phyloP scores from a whole-genome alignment of 2,888 invertebrate genomes.

The Metallyticus violacea region DNA sequence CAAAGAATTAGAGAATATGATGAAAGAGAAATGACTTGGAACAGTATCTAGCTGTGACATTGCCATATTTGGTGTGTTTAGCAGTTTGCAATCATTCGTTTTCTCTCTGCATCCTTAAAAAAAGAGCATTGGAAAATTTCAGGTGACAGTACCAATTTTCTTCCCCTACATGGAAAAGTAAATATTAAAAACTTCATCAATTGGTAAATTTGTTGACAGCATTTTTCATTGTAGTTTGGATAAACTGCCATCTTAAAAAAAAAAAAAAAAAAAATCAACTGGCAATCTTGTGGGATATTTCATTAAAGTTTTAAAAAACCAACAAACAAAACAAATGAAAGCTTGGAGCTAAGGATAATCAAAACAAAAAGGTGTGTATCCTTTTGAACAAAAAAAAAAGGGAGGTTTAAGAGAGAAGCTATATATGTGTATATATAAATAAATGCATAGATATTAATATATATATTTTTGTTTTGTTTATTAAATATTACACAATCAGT shows the following conservation, averaged over 20 bases:
- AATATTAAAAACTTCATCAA: neutral
- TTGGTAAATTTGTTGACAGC: neutral
- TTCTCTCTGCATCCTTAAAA: neutral
- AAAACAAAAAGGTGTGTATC: neutral
- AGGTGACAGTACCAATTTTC: no score
- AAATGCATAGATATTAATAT: neutral
- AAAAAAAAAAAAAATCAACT: neutral
- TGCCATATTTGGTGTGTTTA: neutral
- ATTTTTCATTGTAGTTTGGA: neutral
- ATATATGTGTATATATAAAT: neutral
- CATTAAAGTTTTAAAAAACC: neutral
- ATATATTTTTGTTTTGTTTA: neutral
- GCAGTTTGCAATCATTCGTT: neutral
- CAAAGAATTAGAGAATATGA: neutral
- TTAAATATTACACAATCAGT: neutral
- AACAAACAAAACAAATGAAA: neutral
- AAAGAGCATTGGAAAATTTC: neutral
- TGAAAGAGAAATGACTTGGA: neutral
- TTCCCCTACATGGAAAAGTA: no score
- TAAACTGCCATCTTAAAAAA: neutral
- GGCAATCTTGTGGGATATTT: no score
- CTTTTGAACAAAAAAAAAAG: neutral
- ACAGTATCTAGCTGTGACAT: neutral
- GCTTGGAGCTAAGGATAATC: neutral
- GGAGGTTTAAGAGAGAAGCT: neutral